Base-by-base conservation (phyloP, 1,140 invertebrate species). In the Halesus radiatus region DNA sequence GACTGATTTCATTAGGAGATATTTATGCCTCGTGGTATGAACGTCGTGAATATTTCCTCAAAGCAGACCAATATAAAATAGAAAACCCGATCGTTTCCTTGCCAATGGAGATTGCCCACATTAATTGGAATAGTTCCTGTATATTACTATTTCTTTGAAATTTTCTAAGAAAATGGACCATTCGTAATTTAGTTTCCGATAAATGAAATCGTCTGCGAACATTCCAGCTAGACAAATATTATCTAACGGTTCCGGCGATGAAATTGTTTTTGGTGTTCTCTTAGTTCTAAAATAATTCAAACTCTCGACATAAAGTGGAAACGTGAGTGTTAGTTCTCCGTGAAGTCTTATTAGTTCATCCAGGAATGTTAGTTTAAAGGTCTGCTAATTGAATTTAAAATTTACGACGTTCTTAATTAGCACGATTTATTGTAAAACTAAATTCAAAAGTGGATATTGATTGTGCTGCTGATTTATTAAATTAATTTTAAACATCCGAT, bases 1-100 rank as follows among this genome's bases (percentile, higher is more conserved):
- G 60, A 64, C 60, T 64, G 60, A 64, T 64, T 64, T 64, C 60
- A 64, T 64, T 64, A 10, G 23, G 23, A 13, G 60, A 64, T 22
- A 64, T 64, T 29, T 23, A 22, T 64, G 18, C 60, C 60, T 23
- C 23, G 5, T 18, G n/a, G n/a, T 56, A 10, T n/a, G n/a, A 56
- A 56, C 54, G 54, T 23, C 13, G 29, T 64, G 60, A 64, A 22
- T 15, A 20, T 62, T 62, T 26, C 20, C 23, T 62, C 58, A 64
- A 23, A 64, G 60, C 23, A 23, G 23, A 15, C 23, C 60, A 64
- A 23, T 16, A 64, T 64, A 16, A 23, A 23, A 22, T 64, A 29
- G 23, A 29, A 29, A 64, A 22, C 54, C 54, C n/a, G 5, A 8
- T 56, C 13, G 16, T 56, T 56, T 20, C n/a, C 54, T 56, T 8